Evolutionary conservation across 1,140 invertebrate genomes (phyloP).

Genomic region (Drosophila santomea): DNA sequence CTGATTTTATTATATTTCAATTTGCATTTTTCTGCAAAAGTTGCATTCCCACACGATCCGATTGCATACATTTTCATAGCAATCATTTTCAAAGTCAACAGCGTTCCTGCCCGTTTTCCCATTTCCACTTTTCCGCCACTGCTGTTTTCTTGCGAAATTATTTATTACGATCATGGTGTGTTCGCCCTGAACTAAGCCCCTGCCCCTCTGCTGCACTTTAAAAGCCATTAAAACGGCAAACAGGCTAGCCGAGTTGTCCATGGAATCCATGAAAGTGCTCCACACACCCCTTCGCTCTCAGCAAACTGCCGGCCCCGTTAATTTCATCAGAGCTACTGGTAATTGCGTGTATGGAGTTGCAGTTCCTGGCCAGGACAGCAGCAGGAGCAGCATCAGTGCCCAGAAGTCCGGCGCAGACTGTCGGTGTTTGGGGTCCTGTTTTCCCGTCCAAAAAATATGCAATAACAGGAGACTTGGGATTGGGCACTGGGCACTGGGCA

Average conservation of each 20-base stretch:
- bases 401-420: slow-evolving; percentile 41
- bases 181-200: slow-evolving; percentile 23
- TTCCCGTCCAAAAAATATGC: slow-evolving; percentile 62
- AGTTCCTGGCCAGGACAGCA: slow-evolving; percentile 28
- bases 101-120: background rate
- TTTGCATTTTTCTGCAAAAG: slow-evolving; percentile 8
- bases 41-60: background rate
- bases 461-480: slow-evolving; percentile 22
- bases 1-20: background rate
- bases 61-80: background rate
- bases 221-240: slow-evolving; percentile 79
- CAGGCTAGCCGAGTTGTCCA: slow-evolving; percentile 31
- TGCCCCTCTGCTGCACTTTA: slow-evolving; percentile 60
- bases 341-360: slow-evolving; percentile 73
- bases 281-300: background rate
- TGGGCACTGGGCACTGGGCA: background rate
- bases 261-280: slow-evolving; percentile 13
- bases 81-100: slow-evolving; percentile 17
- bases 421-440: slow-evolving; percentile 34
- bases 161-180: slow-evolving; percentile 40
- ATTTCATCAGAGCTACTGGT: slow-evolving; percentile 82
- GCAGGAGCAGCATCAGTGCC: slow-evolving; percentile 12
- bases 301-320: slow-evolving; percentile 52
- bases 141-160: slow-evolving; percentile 27
- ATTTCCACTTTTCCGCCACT: background rate